These are phyloP conservation scores for Apeltes quadracus DNA, from an alignment of 2,113 vertebrate species.

Conservation along the genomic window DNA sequence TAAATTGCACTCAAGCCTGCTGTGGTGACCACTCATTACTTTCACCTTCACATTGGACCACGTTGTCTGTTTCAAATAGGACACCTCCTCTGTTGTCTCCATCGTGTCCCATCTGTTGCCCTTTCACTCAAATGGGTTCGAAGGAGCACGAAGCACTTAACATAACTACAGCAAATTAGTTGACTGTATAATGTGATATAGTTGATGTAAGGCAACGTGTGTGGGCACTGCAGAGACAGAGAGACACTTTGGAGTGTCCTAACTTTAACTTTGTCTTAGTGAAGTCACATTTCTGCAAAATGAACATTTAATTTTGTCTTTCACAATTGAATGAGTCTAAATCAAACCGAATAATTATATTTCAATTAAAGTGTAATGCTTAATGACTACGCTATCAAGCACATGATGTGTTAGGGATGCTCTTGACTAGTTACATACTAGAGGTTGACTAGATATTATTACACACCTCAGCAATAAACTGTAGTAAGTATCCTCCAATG, in stretches of 20 bases:
- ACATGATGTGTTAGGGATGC: background rate
- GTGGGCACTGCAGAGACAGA: background rate
- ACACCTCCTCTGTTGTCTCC: background rate
- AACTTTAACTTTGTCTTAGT: background rate
- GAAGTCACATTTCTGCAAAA: background rate
- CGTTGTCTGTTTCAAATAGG: background rate
- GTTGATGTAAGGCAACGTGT: background rate
- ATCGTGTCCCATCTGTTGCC: constrained; percentile 9
- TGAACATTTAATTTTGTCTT: background rate
- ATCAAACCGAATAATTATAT: background rate
- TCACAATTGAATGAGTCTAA: background rate
- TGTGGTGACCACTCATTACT: background rate
- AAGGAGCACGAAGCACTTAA: background rate
- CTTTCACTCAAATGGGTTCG: background rate
- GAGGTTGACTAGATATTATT: background rate
- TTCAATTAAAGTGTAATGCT: background rate
- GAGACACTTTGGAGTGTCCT: background rate
- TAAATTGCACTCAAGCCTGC: background rate
- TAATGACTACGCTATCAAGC: background rate
- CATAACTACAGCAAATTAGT: background rate
- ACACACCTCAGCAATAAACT: background rate
- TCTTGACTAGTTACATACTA: no score
- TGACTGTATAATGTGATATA: background rate
- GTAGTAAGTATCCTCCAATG: background rate
- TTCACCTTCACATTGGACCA: background rate